Evolutionary conservation across 2,113 vertebrate species (phyloP), one percentile per base, ranked within the genome.

Genomic region (Seriola rivoliana): DNA sequence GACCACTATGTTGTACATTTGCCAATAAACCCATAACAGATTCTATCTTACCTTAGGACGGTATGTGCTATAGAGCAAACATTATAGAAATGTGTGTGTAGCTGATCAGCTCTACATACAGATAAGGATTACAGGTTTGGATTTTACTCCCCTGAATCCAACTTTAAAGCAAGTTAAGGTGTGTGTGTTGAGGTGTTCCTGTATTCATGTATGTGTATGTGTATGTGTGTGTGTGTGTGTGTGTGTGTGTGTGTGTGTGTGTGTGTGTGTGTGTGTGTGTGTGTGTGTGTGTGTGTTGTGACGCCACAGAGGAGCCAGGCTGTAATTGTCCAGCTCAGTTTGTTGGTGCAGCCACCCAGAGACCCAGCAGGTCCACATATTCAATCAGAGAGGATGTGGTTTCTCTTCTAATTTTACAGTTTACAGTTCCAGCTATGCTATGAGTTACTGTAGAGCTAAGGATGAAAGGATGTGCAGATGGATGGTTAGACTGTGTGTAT

Each of bases 381-480:
- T 82, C 81, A 89, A 93, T 93, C 90, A 90, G 54, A 74, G 80
- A 82, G 88, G 90, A 92, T 90, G 90, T 91, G 89, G 92, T 93
- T 93, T 91, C 76, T 80, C 80, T 82, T 90, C 79, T 85, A 85
- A 85, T 87, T 90, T 91, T 70, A 81, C 84, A 81, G 34, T 36
- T 36, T 36, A 91, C 73, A 69, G 73, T 83, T 81, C 80, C 11
- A 25, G 81, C 78, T 67, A 73, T 4, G 44, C 65, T 48, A 32
- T 80, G 78, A 75, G 55, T 80, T 42, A 76, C 65, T 83, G 54
- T 69, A 44, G 48, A 80, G 44, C 25, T 6, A 11, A 38, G 76
- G 54, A 75, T 77, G 70, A 78, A 67, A 64, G 78, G 67, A 50
- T 44, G 71, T 78, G 70, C 48, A 79, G 63, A 80, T 23, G 54